Conservation (phyloP, 2,113 vertebrate species). For the Irena cyanogastra region DNA sequence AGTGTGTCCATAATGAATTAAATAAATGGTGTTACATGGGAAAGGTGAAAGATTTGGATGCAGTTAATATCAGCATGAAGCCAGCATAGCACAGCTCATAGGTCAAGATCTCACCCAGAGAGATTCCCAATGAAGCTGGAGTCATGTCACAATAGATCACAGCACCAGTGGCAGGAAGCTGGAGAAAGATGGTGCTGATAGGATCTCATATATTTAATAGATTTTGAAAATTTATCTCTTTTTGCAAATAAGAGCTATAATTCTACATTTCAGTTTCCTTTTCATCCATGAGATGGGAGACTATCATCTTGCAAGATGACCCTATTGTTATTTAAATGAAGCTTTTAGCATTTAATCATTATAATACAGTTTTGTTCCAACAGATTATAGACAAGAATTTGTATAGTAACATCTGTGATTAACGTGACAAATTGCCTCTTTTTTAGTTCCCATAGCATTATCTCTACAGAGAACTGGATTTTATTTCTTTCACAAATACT, state of each 20-base stretch:
- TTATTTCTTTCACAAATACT: conserved; percentile 32
- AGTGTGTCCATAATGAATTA: not conserved
- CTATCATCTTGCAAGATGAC: not conserved
- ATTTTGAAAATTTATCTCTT: not conserved
- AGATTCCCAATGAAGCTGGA: not conserved
- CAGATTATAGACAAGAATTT: not conserved
- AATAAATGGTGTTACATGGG: not conserved
- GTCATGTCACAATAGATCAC: not conserved
- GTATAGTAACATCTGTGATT: conserved; percentile 23
- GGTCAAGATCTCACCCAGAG: not conserved
- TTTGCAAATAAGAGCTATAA: not conserved
- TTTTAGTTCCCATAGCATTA: conserved; percentile 25
- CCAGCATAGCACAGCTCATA: not conserved
- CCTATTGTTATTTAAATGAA: not conserved
- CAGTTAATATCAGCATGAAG: not conserved
- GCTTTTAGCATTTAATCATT: not conserved
- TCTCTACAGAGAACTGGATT: not conserved
- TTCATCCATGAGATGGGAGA: not conserved
- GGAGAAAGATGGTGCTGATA: not conserved
- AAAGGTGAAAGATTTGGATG: not conserved
- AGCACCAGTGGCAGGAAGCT: not conserved
- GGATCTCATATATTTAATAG: not conserved
- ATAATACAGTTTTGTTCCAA: not conserved
- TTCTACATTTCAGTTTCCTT: not conserved
- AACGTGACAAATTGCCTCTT: conserved; percentile 13